Evolutionary conservation across 2,888 invertebrate species (phyloP).

Genomic region (Thera britannica): DNA sequence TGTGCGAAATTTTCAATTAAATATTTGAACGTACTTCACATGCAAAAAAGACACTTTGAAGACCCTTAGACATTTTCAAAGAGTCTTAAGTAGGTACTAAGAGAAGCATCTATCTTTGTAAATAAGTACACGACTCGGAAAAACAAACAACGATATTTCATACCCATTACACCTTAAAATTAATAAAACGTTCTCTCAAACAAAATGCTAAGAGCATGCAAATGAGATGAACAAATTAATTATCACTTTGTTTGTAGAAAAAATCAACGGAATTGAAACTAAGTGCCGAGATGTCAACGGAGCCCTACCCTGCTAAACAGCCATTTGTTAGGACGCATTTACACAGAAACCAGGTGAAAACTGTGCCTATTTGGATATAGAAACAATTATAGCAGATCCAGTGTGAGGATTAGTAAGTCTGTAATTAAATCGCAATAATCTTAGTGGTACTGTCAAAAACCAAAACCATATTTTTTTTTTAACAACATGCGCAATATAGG

Average conservation of each 20-base stretch:
- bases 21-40: too few species aligned
- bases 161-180: background rate
- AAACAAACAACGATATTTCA: background rate
- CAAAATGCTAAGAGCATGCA: slow-evolving; percentile 8
- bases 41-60: too few species aligned
- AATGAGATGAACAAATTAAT: slow-evolving; percentile 9
- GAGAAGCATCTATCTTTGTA: too few species aligned
- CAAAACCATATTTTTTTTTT: too few species aligned
- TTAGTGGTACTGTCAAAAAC: too few species aligned
- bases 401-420: too few species aligned
- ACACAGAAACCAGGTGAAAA: slow-evolving; percentile 1
- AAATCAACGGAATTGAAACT: slow-evolving; percentile 22
- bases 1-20: too few species aligned
- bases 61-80: too few species aligned
- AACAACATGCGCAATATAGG: too few species aligned
- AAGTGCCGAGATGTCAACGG: slow-evolving; percentile 23
- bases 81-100: too few species aligned
- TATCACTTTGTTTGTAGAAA: slow-evolving; percentile 2
- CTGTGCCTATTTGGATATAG: background rate
- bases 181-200: background rate
- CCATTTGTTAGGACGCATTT: slow-evolving; percentile 24
- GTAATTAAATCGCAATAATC: too few species aligned
- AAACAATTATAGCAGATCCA: background rate
- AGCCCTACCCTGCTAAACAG: slow-evolving; percentile 20
- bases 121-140: background rate